These are phyloP conservation scores for Noctua fimbriata DNA, from an alignment of 2,888 invertebrate species.

Conservation along the genomic window DNA sequence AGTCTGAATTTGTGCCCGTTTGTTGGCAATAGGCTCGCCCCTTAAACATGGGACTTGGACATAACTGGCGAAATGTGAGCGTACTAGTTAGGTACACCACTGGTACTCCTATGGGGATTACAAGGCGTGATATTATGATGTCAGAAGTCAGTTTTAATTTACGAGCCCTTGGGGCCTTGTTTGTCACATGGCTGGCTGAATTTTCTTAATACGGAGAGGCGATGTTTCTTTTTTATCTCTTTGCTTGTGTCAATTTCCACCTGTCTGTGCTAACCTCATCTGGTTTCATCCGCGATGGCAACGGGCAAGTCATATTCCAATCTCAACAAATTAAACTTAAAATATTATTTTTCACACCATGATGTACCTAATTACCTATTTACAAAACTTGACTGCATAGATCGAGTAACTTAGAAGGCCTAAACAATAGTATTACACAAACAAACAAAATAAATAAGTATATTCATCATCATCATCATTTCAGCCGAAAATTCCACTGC, in stretches of 20 bases:
- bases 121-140: background rate
- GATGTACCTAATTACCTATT: background rate
- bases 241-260: background rate
- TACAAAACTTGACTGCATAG: background rate
- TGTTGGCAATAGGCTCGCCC: too few species aligned
- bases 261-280: background rate
- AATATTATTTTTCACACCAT: background rate
- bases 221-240: background rate
- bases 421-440: background rate
- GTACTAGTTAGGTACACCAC: background rate
- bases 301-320: background rate
- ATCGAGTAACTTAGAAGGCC: background rate
- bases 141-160: background rate
- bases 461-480: too few species aligned
- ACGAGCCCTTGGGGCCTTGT: background rate
- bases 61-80: too few species aligned
- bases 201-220: background rate
- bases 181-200: background rate
- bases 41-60: too few species aligned
- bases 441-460: background rate
- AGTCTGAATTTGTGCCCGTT: background rate
- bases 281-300: background rate
- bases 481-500: too few species aligned
- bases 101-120: background rate
- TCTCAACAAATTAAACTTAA: background rate